phyloP scores from a whole-genome alignment of 2,113 vertebrate species.

The Craseonycteris thonglongyai region DNA sequence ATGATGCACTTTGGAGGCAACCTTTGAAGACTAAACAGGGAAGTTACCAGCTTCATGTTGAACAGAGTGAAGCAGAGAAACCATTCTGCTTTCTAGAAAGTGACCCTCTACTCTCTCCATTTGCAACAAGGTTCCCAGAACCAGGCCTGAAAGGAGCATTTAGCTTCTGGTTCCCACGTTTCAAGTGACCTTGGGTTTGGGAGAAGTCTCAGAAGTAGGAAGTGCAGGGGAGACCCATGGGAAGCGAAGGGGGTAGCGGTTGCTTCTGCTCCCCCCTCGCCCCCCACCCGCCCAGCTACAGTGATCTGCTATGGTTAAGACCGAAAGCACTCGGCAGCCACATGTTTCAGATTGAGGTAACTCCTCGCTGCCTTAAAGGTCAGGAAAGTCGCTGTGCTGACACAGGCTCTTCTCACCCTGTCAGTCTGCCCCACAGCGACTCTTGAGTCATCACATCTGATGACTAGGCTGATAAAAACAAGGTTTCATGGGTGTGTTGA shows the following conservation, averaged over 20 bases:
- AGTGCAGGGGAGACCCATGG: no score
- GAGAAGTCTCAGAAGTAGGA: not conserved
- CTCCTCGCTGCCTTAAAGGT: slow-evolving; percentile 42
- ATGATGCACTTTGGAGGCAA: not conserved
- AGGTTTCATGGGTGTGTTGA: not conserved
- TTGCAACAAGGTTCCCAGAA: not conserved
- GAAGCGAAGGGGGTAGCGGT: not conserved
- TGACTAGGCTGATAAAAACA: slow-evolving; percentile 34
- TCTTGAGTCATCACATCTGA: slow-evolving; percentile 49
- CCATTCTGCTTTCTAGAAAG: not conserved
- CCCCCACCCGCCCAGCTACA: no score
- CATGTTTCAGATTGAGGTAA: slow-evolving; percentile 34
- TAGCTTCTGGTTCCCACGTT: not conserved
- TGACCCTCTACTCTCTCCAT: not conserved
- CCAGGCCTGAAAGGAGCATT: not conserved
- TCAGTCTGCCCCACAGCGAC: not conserved
- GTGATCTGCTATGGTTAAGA: not conserved
- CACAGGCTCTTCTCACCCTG: not conserved
- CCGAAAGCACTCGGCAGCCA: slow-evolving; percentile 12
- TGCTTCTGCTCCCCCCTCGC: no score
- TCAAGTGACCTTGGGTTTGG: not conserved
- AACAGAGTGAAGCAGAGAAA: not conserved
- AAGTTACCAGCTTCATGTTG: not conserved
- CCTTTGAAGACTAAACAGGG: not conserved
- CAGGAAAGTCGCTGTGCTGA: slow-evolving; percentile 44